Evolutionary conservation across 1,140 invertebrate genomes (phyloP).

Genomic region (Centruroides vittatus): DNA sequence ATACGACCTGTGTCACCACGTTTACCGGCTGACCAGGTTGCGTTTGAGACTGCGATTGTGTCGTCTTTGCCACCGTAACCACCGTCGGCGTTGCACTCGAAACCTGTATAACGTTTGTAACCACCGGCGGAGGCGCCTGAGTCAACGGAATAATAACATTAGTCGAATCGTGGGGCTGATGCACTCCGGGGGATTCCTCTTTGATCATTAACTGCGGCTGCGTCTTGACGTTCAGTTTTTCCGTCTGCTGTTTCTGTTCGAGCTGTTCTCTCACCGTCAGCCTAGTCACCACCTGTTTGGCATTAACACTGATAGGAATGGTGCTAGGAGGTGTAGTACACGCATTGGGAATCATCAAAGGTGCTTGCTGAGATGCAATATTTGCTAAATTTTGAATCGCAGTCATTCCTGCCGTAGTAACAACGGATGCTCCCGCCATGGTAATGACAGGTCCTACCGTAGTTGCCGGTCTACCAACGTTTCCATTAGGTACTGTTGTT

Average conservation of each 20-base stretch:
- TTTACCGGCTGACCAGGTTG: slow-evolving; percentile 24
- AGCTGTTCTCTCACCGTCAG: slow-evolving; percentile 1
- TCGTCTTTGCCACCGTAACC: not conserved
- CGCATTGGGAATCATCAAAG: slow-evolving; percentile 22
- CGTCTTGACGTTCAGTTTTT: not conserved
- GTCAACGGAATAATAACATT: no score
- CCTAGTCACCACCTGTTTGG: not conserved
- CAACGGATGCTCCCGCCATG: not conserved
- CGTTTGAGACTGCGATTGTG: not conserved
- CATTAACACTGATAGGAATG: slow-evolving; percentile 9
- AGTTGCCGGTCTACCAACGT: not conserved
- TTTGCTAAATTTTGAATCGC: slow-evolving; percentile 27
- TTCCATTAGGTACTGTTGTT: not conserved
- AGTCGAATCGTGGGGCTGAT: not conserved
- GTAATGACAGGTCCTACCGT: not conserved
- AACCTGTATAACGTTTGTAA: slow-evolving; percentile 10
- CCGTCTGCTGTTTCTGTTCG: slow-evolving; percentile 8
- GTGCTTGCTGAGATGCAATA: slow-evolving; percentile 27
- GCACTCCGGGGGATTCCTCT: slow-evolving; percentile 2
- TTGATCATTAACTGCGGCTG: not conserved
- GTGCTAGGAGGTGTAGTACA: slow-evolving; percentile 3
- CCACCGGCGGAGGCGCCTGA: not conserved
- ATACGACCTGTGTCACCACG: slow-evolving; percentile 25
- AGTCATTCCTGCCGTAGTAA: slow-evolving; percentile 12
- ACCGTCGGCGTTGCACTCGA: not conserved